phyloP scores from a whole-genome alignment of 2,113 vertebrate species.

The Hippocampus comes region DNA sequence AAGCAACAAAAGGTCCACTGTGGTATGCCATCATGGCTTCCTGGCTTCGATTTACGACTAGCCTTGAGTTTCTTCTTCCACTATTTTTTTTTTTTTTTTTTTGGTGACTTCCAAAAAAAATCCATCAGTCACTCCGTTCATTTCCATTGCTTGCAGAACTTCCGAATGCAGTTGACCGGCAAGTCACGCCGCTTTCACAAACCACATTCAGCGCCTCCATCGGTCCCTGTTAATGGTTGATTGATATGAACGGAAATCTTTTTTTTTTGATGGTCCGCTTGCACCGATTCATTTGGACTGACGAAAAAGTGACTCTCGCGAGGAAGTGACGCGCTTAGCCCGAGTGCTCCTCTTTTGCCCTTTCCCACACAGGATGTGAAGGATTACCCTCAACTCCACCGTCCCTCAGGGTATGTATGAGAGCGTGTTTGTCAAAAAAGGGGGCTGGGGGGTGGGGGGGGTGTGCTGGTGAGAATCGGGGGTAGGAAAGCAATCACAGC shows the following conservation, averaged over 20 bases:
- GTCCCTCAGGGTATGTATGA: slow-evolving; percentile 31
- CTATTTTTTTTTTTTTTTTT: background rate
- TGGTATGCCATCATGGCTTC: background rate
- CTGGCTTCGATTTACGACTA: background rate
- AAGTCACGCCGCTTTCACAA: background rate
- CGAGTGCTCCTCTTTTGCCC: slow-evolving; percentile 24
- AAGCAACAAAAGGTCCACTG: background rate
- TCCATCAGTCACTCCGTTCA: background rate
- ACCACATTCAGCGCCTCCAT: background rate
- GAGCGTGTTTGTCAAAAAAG: slow-evolving; percentile 45
- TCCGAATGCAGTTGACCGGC: background rate
- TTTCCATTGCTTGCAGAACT: background rate
- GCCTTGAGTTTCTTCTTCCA: background rate
- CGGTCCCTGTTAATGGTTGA: background rate
- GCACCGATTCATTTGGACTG: slow-evolving; percentile 17
- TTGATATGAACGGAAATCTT: background rate
- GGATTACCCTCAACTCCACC: slow-evolving; percentile 43
- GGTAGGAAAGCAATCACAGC: slow-evolving; percentile 47
- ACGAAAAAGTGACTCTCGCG: slow-evolving; percentile 32
- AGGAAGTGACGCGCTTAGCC: slow-evolving; percentile 39
- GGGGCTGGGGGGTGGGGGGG: background rate
- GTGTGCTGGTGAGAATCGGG: slow-evolving; percentile 11
- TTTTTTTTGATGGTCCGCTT: background rate
- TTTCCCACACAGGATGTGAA: slow-evolving; percentile 59
- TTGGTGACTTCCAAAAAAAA: background rate